A percentile compares a stretch with the other conserved stretches of the same genome.
Conservation (phyloP, 2,113 vertebrate species). For the Urocynchramus pylzowi region DNA sequence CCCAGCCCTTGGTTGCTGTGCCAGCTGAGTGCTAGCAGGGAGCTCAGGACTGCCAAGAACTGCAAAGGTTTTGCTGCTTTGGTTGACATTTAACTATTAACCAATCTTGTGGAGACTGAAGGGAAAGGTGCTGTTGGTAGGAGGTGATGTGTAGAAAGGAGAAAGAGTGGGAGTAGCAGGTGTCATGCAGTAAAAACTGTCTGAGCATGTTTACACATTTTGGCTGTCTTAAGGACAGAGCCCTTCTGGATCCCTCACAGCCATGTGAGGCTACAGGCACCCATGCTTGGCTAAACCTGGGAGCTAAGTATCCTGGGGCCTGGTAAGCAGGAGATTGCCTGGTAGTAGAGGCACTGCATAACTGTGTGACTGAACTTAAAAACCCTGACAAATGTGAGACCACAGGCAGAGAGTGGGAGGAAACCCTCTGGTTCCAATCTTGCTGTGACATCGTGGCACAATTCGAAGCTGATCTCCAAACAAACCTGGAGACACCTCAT, state of each 20-base stretch:
- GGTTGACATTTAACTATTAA: slow-evolving; percentile 10
- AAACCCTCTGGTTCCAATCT: not conserved
- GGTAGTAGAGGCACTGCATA: not conserved
- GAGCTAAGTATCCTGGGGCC: not conserved
- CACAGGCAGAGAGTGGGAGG: not conserved
- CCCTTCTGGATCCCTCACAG: not conserved
- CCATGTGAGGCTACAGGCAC: not conserved
- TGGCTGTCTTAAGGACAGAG: not conserved
- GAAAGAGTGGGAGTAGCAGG: slow-evolving; percentile 5
- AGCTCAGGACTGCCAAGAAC: not conserved
- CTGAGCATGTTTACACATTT: not conserved
- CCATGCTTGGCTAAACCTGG: not conserved
- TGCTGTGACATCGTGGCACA: not conserved
- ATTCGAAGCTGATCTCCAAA: not conserved
- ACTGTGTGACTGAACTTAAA: not conserved
- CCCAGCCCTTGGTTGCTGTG: not conserved
- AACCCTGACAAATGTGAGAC: not conserved
- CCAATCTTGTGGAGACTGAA: not conserved
- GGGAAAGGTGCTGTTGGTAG: not conserved
- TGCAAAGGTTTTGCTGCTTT: not conserved
- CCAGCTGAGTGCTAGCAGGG: not conserved
- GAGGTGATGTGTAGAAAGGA: not conserved
- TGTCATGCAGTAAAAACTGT: not conserved
- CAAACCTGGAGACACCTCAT: not conserved
- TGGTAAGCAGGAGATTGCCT: not conserved